Percentiles rank a stretch among this genome's conserved stretches.
phyloP scores from a whole-genome alignment of 2,888 invertebrate genomes.

The Leptopilina syphax region DNA sequence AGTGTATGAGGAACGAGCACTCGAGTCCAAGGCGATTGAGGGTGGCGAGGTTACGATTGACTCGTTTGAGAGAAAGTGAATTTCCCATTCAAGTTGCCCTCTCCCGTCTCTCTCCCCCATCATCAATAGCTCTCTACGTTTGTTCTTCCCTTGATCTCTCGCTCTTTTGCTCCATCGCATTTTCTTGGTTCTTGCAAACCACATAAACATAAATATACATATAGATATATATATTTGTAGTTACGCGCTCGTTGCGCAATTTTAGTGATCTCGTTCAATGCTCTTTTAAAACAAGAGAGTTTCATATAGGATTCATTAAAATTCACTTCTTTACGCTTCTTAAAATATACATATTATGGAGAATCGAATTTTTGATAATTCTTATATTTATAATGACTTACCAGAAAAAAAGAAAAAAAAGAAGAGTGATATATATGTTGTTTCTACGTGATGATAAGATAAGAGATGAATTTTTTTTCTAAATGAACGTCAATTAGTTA shows the following conservation, averaged over 20 bases:
- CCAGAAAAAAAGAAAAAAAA: too few relatives aligned
- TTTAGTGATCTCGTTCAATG: constrained; percentile 16
- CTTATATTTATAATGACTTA: background rate
- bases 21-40: constrained; percentile 45
- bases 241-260: constrained; percentile 1
- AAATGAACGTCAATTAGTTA: constrained; percentile 3
- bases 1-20: background rate
- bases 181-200: constrained; percentile 1
- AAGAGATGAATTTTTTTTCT: background rate
- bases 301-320: constrained; percentile 1
- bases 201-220: background rate
- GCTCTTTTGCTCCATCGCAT: background rate
- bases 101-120: background rate
- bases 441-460: background rate
- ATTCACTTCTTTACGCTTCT: background rate
- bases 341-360: background rate
- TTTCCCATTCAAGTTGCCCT: constrained; percentile 28
- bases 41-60: constrained; percentile 54
- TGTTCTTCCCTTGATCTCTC: constrained; percentile 23
- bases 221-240: background rate
- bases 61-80: constrained; percentile 39
- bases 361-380: background rate
- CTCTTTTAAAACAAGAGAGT: background rate
- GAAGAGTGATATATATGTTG: too few relatives aligned
- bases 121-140: constrained; percentile 21